Base-by-base conservation (phyloP, 2,888 invertebrate species). In the Leptinotarsa haldemani region DNA sequence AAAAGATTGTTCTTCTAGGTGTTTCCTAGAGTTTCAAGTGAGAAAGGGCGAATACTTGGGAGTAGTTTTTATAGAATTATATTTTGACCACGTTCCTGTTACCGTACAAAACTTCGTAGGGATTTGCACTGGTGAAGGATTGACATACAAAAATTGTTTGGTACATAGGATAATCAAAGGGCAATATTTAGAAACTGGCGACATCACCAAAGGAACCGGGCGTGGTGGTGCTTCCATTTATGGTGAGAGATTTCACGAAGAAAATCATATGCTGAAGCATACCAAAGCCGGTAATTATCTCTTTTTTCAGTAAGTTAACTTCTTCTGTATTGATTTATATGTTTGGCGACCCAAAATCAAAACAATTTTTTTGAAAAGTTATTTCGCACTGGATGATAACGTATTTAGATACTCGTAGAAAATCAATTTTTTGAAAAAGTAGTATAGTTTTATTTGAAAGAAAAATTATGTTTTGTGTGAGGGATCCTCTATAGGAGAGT, bases 141-240 rank as follows among this genome's bases (percentile, higher is more conserved):
- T 83, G 15, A 83, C 85, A 40, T 88, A 86, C 71, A 85, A 83
- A 79, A 82, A 84, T 68, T 86, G 85, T 74, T 77, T 79, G 9
- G 87, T 91, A 65, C 88, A 90, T 80, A 87, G 89, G 61, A 89
- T 90, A 66, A 84, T 88, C 47, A 84, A 87, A 16, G 87, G 87
- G 40, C 86, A 88, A 74, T 89, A 87, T 85, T 87, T 90, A 76
- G 90, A 89, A 84, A 88, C 88, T n/a, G 90, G 90, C 4, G 90
- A 90, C 78, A 88, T 90, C 53, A 89, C 88, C 0, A 87, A 87
- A 74, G 87, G 88, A 53, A 88, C 88, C 79, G 90, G 90, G 18
- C 86, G 85, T 64, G 90, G 90, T 3, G 89, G 89, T 46, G 84
- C 79, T 48, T 89, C 89, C 0, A 89, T 90, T 76, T 90, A 89